Conservation (phyloP, 2,113 vertebrate species). For the Chaetops frenatus region DNA sequence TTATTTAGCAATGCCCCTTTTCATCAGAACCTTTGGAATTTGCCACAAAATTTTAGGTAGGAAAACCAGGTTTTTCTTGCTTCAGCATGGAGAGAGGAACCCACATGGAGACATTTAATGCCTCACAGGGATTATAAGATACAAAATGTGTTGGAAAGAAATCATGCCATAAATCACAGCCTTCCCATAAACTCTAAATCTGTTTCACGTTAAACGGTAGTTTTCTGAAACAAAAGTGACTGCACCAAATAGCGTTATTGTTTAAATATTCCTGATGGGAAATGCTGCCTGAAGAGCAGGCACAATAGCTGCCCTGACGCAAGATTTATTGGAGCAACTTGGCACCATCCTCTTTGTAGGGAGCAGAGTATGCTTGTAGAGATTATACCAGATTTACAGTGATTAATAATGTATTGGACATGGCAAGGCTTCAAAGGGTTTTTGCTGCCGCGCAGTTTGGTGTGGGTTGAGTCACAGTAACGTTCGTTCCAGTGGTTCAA, state of each 20-base stretch:
- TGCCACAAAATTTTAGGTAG: neutral
- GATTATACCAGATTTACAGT: conserved; percentile 68
- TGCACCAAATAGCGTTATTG: conserved; percentile 41
- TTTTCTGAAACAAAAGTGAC: conserved; percentile 56
- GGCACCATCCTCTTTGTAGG: conserved; percentile 50
- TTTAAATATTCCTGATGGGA: conserved; percentile 68
- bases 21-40: neutral
- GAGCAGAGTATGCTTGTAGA: conserved; percentile 64
- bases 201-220: neutral
- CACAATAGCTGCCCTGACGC: conserved; percentile 31
- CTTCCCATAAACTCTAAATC: conserved; percentile 28
- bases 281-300: conserved; percentile 2
- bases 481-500: neutral
- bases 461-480: neutral
- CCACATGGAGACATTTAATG: neutral
- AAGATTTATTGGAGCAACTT: conserved; percentile 59
- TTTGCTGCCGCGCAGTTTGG: neutral
- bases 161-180: neutral
- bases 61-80: neutral
- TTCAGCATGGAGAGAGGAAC: neutral
- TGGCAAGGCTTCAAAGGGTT: neutral
- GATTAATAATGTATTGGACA: conserved; percentile 65
- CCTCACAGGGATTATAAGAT: neutral
- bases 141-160: neutral
- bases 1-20: neutral